These are phyloP conservation scores for Proctacanthus coquilletti DNA, from an alignment of 1,140 invertebrate genomes.

Conservation along the genomic window DNA sequence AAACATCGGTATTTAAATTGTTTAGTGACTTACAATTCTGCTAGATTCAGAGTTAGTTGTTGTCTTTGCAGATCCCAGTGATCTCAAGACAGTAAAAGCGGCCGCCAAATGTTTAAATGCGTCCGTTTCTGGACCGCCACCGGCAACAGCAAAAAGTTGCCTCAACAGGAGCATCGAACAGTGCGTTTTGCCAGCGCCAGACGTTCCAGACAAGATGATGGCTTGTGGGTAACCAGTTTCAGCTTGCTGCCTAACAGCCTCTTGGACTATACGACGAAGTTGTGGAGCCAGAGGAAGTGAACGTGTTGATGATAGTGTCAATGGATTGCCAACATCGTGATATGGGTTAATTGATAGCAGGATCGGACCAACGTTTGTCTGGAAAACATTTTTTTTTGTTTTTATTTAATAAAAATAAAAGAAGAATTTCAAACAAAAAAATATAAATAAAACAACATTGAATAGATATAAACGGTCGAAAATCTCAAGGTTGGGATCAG, in stretches of 20 bases:
- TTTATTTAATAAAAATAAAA: neutral
- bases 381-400: constrained; percentile 9
- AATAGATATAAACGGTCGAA: too few species aligned
- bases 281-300: constrained; percentile 51
- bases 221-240: constrained; percentile 91
- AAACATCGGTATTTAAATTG: too few species aligned
- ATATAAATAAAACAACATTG: neutral
- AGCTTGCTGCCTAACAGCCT: constrained; percentile 81
- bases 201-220: constrained; percentile 79
- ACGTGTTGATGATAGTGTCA: constrained; percentile 73
- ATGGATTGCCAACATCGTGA: constrained; percentile 67
- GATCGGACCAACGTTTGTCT: constrained; percentile 89
- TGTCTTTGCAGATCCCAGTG: constrained; percentile 80
- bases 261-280: constrained; percentile 72
- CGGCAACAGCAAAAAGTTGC: constrained; percentile 83
- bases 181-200: constrained; percentile 89
- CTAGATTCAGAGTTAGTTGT: constrained; percentile 82
- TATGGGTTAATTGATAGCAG: constrained; percentile 80
- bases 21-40: constrained; percentile 52
- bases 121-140: constrained; percentile 84
- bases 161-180: constrained; percentile 80
- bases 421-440: constrained; percentile 15
- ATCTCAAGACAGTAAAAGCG: constrained; percentile 82
- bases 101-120: constrained; percentile 92
- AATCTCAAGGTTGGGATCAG: too few species aligned